Conservation (phyloP, 2,888 invertebrate genomes). For the Smittia aterrima region DNA sequence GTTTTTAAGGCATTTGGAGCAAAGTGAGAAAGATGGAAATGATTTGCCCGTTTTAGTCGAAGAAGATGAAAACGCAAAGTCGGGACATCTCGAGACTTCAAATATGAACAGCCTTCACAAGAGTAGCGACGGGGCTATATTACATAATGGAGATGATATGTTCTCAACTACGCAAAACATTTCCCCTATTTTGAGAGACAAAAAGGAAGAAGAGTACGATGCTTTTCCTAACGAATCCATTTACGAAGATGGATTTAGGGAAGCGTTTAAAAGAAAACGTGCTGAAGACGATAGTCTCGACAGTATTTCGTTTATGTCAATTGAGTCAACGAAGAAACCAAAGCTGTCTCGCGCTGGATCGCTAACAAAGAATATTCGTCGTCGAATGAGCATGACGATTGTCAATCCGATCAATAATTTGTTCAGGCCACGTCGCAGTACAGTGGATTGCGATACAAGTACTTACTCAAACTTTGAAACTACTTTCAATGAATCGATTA, state of each 20-base stretch:
- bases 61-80: slow-evolving; percentile 26
- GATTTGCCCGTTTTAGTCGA: slow-evolving; percentile 43
- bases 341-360: slow-evolving; percentile 53
- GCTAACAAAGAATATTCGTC: slow-evolving; percentile 51
- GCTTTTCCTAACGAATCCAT: not conserved
- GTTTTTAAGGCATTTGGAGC: slow-evolving; percentile 23
- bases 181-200: slow-evolving; percentile 50
- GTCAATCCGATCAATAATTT: slow-evolving; percentile 51
- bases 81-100: not conserved
- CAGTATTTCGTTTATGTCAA: slow-evolving; percentile 51
- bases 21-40: slow-evolving; percentile 44
- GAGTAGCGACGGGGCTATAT: not conserved
- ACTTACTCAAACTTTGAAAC: slow-evolving; percentile 49
- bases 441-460: slow-evolving; percentile 50
- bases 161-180: slow-evolving; percentile 48
- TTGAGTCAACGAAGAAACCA: slow-evolving; percentile 50
- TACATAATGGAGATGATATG: slow-evolving; percentile 44
- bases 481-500: slow-evolving; percentile 51
- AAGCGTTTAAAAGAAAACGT: slow-evolving; percentile 51
- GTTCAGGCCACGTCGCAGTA: slow-evolving; percentile 46
- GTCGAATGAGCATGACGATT: slow-evolving; percentile 53
- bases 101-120: not conserved
- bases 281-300: slow-evolving; percentile 49
- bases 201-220: slow-evolving; percentile 32
- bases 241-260: slow-evolving; percentile 43